phyloP scores from a whole-genome alignment of 2,797 vertebrate genomes.

The Mareca strepera region DNA sequence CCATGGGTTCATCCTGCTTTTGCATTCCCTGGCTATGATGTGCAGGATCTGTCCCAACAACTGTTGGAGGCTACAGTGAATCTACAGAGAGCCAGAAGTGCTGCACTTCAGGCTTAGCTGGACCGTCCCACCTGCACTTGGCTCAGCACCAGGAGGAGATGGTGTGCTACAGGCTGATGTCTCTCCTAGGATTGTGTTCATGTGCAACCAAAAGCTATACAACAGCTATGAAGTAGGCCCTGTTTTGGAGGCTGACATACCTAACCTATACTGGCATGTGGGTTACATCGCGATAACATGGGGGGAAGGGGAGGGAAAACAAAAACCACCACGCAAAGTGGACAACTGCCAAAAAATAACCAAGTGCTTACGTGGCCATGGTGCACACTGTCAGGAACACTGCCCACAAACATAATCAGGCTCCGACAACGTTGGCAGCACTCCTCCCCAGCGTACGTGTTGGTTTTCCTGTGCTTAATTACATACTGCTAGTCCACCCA shows the following conservation, averaged over 20 bases:
- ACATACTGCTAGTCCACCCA: neutral
- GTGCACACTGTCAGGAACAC: neutral
- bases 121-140: neutral
- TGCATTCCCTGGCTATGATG: neutral
- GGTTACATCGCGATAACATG: neutral
- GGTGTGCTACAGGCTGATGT: neutral
- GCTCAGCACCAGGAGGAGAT: neutral
- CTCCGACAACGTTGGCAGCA: neutral
- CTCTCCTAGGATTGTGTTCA: neutral
- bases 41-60: neutral
- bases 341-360: neutral
- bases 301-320: fast-evolving
- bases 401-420: neutral
- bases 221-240: neutral
- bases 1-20: neutral
- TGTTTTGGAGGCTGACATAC: neutral
- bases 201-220: neutral
- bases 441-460: slow-evolving; percentile 9
- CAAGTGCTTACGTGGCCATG: neutral
- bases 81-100: neutral
- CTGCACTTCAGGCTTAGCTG: neutral
- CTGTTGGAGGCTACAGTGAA: neutral
- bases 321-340: neutral
- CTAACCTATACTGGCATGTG: neutral
- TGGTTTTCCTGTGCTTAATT: neutral